phyloP scores from a whole-genome alignment of 2,888 invertebrate genomes.

The Vandiemenella viatica region DNA sequence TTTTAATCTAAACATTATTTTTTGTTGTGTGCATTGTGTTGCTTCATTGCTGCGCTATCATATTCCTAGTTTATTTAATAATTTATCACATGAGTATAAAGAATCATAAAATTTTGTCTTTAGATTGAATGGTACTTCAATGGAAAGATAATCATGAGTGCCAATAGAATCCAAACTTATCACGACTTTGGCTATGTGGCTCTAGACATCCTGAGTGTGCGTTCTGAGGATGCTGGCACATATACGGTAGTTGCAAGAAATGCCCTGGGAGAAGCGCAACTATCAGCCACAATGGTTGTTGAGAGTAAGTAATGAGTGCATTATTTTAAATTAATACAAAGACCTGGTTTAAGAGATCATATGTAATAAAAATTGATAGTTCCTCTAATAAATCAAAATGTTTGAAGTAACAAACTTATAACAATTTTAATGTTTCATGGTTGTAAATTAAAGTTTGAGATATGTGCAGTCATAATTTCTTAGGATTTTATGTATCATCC shows the following conservation, averaged over 20 bases:
- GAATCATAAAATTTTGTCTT: constrained; percentile 8
- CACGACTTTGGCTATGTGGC: constrained; percentile 96
- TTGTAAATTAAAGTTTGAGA: too few relatives aligned
- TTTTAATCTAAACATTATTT: background rate
- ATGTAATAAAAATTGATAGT: too few relatives aligned
- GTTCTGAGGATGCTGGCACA: constrained; percentile 81
- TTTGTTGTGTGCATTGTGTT: too few relatives aligned
- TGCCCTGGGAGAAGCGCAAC: constrained; percentile 73
- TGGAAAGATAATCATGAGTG: constrained; percentile 74
- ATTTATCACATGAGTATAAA: constrained; percentile 6
- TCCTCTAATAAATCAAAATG: too few relatives aligned
- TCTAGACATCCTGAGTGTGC: constrained; percentile 81
- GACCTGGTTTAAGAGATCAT: too few relatives aligned
- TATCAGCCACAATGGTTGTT: constrained; percentile 69
- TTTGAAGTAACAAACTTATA: too few relatives aligned
- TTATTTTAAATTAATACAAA: too few relatives aligned
- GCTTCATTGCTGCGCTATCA: too few relatives aligned
- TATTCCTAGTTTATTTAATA: too few relatives aligned
- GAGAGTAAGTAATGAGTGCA: constrained; percentile 78
- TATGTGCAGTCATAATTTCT: background rate
- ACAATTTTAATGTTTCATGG: too few relatives aligned
- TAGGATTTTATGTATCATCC: background rate
- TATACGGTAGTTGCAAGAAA: constrained; percentile 90
- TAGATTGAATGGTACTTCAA: constrained; percentile 93
- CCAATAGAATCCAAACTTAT: constrained; percentile 83